Evolutionary conservation across 2,113 vertebrate genomes (phyloP).

Genomic region (Tringa solitaria): DNA sequence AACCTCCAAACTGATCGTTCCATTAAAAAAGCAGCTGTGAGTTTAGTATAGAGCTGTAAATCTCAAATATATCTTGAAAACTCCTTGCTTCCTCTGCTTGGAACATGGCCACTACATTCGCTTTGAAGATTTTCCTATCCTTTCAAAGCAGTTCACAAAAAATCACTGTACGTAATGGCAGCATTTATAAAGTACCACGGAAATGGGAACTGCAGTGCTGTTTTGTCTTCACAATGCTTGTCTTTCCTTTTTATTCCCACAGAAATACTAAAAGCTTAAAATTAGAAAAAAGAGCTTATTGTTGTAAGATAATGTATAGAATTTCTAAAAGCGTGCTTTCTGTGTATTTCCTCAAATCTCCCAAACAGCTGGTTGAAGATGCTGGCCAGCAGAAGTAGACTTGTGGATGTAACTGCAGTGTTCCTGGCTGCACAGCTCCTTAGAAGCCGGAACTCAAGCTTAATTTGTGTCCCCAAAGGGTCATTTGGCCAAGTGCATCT

Average conservation of each 20-base stretch:
- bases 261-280: constrained; percentile 47
- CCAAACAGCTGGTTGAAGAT: neutral
- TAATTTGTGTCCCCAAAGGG: neutral
- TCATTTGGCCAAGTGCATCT: neutral
- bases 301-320: constrained; percentile 4
- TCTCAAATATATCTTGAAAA: neutral
- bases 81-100: neutral
- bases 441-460: neutral
- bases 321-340: neutral
- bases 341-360: constrained; percentile 7
- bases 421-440: neutral
- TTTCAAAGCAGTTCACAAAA: constrained; percentile 31
- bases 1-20: neutral
- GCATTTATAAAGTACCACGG: constrained; percentile 37
- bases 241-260: constrained; percentile 33
- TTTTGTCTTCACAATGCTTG: constrained; percentile 44
- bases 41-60: neutral
- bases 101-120: neutral
- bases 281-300: constrained; percentile 34
- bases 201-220: constrained; percentile 55
- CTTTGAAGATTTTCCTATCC: constrained; percentile 34
- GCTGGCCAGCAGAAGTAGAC: neutral
- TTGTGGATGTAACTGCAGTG: neutral
- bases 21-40: neutral
- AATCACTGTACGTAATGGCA: constrained; percentile 9